These are phyloP conservation scores for Polypedilum pembai DNA, from an alignment of 1,140 invertebrate species.

Conservation along the genomic window DNA sequence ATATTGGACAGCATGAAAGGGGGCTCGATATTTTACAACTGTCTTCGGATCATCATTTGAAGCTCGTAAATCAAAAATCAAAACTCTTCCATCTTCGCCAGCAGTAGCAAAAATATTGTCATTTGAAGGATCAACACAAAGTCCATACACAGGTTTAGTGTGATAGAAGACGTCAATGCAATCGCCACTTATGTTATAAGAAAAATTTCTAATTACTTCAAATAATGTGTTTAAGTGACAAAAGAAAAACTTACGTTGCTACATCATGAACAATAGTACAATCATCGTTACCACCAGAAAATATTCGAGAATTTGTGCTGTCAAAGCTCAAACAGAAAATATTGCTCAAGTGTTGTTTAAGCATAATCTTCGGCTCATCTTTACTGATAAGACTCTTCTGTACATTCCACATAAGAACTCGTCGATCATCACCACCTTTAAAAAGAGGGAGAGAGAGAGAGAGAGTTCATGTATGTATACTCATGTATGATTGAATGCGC, in stretches of 20 bases:
- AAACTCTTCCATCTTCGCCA: conserved; percentile 79
- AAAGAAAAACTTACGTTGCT: conserved; percentile 54
- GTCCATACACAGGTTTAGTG: conserved; percentile 80
- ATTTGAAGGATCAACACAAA: conserved; percentile 78
- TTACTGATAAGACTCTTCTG: conserved; percentile 61
- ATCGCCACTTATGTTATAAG: conserved; percentile 48
- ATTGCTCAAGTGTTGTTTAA: conserved; percentile 79
- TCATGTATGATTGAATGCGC: not conserved
- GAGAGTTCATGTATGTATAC: not conserved
- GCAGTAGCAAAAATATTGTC: conserved; percentile 78
- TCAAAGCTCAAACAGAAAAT: conserved; percentile 89
- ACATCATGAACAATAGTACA: conserved; percentile 84
- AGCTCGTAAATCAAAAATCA: conserved; percentile 63
- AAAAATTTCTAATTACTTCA: not conserved
- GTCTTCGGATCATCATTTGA: conserved; percentile 45
- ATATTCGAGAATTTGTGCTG: conserved; percentile 67
- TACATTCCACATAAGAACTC: conserved; percentile 83
- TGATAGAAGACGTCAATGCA: conserved; percentile 71
- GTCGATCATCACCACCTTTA: conserved; percentile 82
- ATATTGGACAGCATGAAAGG: conserved; percentile 87
- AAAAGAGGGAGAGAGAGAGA: no score
- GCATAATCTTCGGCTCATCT: conserved; percentile 62
- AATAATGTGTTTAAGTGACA: conserved; percentile 20
- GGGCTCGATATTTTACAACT: conserved; percentile 52
- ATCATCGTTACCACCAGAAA: conserved; percentile 92